Evolutionary conservation across 2,113 vertebrate genomes (phyloP), one percentile per base, ranked within the genome.

Genomic region (Sarotherodon lohbergeri): DNA sequence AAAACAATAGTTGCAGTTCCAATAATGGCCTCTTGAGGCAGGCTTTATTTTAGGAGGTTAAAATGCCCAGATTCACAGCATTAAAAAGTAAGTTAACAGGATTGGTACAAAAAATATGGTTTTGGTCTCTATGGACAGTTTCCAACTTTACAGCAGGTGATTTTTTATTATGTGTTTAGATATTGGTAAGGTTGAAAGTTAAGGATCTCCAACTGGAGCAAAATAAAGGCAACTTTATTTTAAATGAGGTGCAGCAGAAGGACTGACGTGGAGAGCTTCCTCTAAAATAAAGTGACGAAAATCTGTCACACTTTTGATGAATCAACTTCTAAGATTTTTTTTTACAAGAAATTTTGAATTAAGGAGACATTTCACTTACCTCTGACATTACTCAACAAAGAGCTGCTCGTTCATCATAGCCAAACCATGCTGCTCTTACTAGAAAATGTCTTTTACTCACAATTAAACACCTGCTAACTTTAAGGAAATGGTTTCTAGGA

Each of bases 41-140:
- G 34, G 11, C 34, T 68, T 22, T 5, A 4, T 68, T 14, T 5
- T 68, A 13, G 14, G 7, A 0, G 27, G 27, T 27, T 27, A 27
- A 68, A 22, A 22, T 41, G 34, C 63, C 7, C 2, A 0, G 36
- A 68, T 68, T 68, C 19, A 41, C 19, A 0, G 19, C 34, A 14
- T 22, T 68, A 22, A 68, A 68, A 39, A 0, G 32, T 7, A 39
- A 36, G 19, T 68, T 36, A 36, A 36, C 17, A 63, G 17, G 17
- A 4, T 36, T 36, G 61, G 32, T 7, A 36, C 19, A 63, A 57
- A 57, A 3, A 29, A 32, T 14, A 16, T 61, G 16, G 32, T 1
- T 63, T 39, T 41, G 19, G 34, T n/a, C 63, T 22, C 36, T 0
- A 24, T 3, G 12, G 19, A 41, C 6, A 22, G 19, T 41, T 71